These are phyloP conservation scores for Catocala sponsa DNA, from an alignment of 2,888 invertebrate species.

Conservation along the genomic window DNA sequence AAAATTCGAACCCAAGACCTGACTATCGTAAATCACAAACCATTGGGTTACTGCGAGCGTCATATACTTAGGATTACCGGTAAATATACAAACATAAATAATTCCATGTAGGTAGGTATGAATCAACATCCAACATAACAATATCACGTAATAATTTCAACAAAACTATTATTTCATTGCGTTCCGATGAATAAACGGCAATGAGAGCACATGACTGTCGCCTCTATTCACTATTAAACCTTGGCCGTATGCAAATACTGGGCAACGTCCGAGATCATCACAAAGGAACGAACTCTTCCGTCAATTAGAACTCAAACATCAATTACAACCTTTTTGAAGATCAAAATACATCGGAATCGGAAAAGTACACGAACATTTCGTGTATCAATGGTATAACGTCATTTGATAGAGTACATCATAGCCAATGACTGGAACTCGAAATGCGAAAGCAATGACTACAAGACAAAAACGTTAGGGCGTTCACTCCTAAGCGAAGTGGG, in stretches of 20 bases:
- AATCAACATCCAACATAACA: not conserved
- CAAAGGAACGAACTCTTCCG: constrained; percentile 41
- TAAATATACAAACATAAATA: too few relatives aligned
- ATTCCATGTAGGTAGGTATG: too few relatives aligned
- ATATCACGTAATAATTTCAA: not conserved
- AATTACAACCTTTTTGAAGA: constrained; percentile 40
- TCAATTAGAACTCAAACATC: constrained; percentile 43
- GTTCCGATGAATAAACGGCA: constrained; percentile 2
- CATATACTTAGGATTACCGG: too few relatives aligned
- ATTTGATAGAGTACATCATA: constrained; percentile 6
- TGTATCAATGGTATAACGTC: constrained; percentile 16
- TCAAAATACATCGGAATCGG: constrained; percentile 27
- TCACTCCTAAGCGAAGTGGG: constrained; percentile 21
- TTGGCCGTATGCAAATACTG: constrained; percentile 34
- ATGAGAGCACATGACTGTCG: constrained; percentile 29
- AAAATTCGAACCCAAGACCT: too few relatives aligned
- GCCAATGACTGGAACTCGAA: not conserved
- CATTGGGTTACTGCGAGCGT: too few relatives aligned
- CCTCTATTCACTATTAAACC: constrained; percentile 19
- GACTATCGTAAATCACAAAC: too few relatives aligned
- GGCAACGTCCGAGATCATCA: constrained; percentile 34
- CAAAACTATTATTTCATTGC: not conserved
- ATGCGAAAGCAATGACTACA: constrained; percentile 25
- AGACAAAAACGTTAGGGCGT: constrained; percentile 18
- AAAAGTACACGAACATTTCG: constrained; percentile 28